These are phyloP conservation scores for Neuroterus valhalla DNA, from an alignment of 1,140 invertebrate species.

Conservation along the genomic window DNA sequence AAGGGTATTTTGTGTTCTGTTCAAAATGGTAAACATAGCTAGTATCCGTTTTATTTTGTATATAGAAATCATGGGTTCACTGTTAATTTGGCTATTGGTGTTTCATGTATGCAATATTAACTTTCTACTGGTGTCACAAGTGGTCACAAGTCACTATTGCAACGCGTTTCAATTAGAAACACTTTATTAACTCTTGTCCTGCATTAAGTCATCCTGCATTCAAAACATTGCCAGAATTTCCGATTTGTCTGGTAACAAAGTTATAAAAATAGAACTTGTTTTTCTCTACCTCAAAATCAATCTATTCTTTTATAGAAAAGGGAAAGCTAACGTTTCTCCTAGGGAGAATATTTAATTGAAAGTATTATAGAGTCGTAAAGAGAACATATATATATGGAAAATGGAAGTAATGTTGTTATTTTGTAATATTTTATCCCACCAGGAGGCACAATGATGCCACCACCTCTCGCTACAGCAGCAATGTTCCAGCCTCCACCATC, in stretches of 20 bases:
- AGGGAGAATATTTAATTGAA: too few relatives aligned
- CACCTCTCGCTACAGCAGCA: constrained; percentile 69
- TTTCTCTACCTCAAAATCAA: too few relatives aligned
- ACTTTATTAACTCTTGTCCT: constrained; percentile 22
- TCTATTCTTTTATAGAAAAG: too few relatives aligned
- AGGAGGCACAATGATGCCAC: constrained; percentile 79
- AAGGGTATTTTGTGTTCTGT: constrained; percentile 20
- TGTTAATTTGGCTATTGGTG: constrained; percentile 63
- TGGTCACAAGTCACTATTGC: constrained; percentile 25
- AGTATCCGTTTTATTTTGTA: constrained; percentile 53
- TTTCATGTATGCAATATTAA: constrained; percentile 61
- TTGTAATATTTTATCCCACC: constrained; percentile 37
- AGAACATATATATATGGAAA: background rate
- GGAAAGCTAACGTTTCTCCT: too few relatives aligned
- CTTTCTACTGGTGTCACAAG: constrained; percentile 58
- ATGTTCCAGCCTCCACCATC: constrained; percentile 70
- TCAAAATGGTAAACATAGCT: background rate
- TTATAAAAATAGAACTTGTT: too few relatives aligned
- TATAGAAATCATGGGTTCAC: constrained; percentile 60
- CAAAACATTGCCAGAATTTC: too few relatives aligned
- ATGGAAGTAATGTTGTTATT: background rate
- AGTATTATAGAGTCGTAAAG: background rate
- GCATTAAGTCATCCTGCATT: background rate
- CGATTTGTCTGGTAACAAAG: too few relatives aligned
- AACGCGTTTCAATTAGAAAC: constrained; percentile 6